phyloP scores from a whole-genome alignment of 1,140 invertebrate species.

The Arion vulgaris region DNA sequence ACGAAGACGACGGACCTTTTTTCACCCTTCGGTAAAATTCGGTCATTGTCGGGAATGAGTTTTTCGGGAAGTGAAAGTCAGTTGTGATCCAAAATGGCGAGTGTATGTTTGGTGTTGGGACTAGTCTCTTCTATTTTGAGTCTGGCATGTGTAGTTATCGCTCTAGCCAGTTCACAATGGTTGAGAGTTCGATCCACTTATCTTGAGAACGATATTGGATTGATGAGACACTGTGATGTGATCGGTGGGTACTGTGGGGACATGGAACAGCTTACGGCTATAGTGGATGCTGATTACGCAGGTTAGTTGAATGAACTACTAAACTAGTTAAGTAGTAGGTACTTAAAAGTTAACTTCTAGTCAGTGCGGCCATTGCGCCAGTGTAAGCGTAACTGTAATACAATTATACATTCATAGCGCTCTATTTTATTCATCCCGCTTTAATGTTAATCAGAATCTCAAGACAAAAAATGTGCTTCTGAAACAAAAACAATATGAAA shows the following conservation, averaged over 20 bases:
- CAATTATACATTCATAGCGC: too few species aligned
- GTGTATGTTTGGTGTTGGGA: constrained; percentile 12
- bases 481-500: too few species aligned
- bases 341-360: too few species aligned
- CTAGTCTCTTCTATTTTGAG: constrained; percentile 23
- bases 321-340: too few species aligned
- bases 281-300: constrained; percentile 13
- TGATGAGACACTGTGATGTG: constrained; percentile 35
- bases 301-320: constrained; percentile 8
- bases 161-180: constrained; percentile 33
- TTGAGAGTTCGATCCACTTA: neutral
- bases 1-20: too few species aligned
- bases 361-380: too few species aligned
- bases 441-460: too few species aligned
- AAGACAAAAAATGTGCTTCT: too few species aligned
- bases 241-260: constrained; percentile 23
- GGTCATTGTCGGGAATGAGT: neutral
- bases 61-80: too few species aligned
- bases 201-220: constrained; percentile 14
- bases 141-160: neutral
- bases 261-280: constrained; percentile 20
- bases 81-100: constrained; percentile 12
- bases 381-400: too few species aligned
- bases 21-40: neutral
- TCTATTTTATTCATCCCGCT: too few species aligned